Evolutionary conservation across 2,888 invertebrate species (phyloP).

Genomic region (Ichneumoninae sp.): DNA sequence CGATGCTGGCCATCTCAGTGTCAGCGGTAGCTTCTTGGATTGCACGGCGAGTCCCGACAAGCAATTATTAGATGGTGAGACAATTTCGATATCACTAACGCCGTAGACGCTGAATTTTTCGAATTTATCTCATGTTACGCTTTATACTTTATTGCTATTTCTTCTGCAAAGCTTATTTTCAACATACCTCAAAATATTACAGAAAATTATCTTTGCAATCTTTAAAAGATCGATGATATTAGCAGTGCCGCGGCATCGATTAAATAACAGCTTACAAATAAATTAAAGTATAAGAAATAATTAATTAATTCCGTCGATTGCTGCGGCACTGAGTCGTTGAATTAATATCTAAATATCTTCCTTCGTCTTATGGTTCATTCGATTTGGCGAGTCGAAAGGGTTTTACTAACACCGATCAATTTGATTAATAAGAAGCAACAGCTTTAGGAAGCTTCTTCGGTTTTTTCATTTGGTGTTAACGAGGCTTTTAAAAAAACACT

Average conservation of each 20-base stretch:
- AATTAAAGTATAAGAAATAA: background rate
- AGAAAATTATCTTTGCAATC: too few relatives aligned
- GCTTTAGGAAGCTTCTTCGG: constrained; percentile 2
- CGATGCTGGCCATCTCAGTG: constrained; percentile 93
- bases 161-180: background rate
- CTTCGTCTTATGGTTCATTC: constrained; percentile 76
- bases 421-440: constrained; percentile 5
- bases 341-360: constrained; percentile 66
- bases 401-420: constrained; percentile 58
- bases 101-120: constrained; percentile 11
- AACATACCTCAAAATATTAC: too few relatives aligned
- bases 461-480: background rate
- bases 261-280: too few relatives aligned
- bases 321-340: background rate
- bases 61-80: constrained; percentile 82
- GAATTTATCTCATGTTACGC: constrained; percentile 13
- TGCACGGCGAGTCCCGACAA: constrained; percentile 94
- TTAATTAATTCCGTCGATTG: background rate
- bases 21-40: constrained; percentile 95
- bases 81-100: constrained; percentile 1
- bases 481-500: constrained; percentile 9
- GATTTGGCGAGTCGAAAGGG: constrained; percentile 27
- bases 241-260: too few relatives aligned
- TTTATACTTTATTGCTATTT: background rate
- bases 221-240: too few relatives aligned